Evolutionary conservation across 1,140 invertebrate genomes (phyloP), one percentile per base, ranked within the genome.

Genomic region (Meloidogyne hapla): DNA sequence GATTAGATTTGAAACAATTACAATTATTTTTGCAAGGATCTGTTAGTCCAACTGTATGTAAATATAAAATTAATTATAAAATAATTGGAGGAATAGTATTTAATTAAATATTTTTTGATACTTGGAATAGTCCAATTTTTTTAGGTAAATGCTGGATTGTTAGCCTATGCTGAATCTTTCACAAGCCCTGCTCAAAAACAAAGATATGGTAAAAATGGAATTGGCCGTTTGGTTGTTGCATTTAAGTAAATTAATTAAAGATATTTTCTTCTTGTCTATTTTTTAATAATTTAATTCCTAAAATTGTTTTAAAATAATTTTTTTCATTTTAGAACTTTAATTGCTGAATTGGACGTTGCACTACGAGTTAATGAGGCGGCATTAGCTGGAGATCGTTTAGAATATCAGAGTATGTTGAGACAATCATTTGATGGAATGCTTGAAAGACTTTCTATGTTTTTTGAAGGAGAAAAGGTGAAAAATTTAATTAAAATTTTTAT

Each of bases 341-440:
- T 83, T 28, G 56, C 75, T 21, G 77, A 83, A 75, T 40, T 81
- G 15, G 63, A 64, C 13, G 69, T 78, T 26, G 82, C 81, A 21
- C 69, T 83, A 15, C 61, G 63, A 38, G 79, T 84, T 5, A 83
- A 83, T 67, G 80, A 79, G 38, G 74, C 73, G 18, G 81, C 81
- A 1, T 77, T 83, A 15, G 77, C 77, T 38, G 26, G 66, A 18
- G 81, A 83, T 48, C 82, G 83, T 68, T 28, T 21, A 0, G 82
- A 84, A 28, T 83, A 83, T 56, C 81, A 83, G 21, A 40, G 68
- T 28, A 83, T 83, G 81, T 33, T 83, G 23, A 66, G 80, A 48
- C 78, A 81, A 9, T 84, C 82, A 15, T 83, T 83, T 68, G 82
- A 82, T 45, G 81, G 79, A n/a, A 84, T 83, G 83, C 61, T 83